Conservation (phyloP, 2,113 vertebrate species). For the Larimichthys crocea region DNA sequence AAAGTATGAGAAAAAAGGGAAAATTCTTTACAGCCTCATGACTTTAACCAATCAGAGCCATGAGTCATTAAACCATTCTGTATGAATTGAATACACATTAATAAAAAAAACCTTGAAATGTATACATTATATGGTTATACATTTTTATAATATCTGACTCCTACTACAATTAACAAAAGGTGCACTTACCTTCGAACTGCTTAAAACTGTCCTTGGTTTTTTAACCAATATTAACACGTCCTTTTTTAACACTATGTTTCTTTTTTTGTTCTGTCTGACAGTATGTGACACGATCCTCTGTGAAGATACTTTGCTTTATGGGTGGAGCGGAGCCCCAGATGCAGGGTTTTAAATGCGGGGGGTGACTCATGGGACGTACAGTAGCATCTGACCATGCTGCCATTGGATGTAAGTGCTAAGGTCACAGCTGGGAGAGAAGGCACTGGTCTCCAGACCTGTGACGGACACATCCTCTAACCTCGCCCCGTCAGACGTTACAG, state of each 20-base stretch:
- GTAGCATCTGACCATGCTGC: conserved; percentile 75
- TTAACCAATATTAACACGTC: neutral
- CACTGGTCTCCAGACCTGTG: conserved; percentile 74
- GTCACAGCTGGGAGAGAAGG: conserved; percentile 77
- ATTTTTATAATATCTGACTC: neutral
- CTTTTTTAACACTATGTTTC: neutral
- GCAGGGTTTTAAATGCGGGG: conserved; percentile 76
- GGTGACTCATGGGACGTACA: conserved; percentile 38
- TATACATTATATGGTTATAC: neutral
- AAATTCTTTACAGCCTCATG: neutral
- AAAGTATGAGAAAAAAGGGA: neutral
- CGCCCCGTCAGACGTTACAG: conserved; percentile 30
- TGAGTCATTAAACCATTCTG: too few species aligned
- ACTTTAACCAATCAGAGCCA: neutral
- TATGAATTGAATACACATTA: neutral
- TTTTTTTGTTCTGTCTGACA: conserved; percentile 10
- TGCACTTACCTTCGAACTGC: conserved; percentile 58
- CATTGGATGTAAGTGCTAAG: conserved; percentile 75
- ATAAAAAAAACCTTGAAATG: neutral
- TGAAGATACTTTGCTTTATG: conserved; percentile 38
- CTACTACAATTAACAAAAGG: neutral
- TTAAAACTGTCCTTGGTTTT: neutral
- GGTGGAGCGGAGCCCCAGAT: neutral
- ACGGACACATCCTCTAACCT: conserved; percentile 50
- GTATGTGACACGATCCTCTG: conserved; percentile 16